Conservation (phyloP, 2,888 invertebrate species). For the Tuberolachnus salignus region DNA sequence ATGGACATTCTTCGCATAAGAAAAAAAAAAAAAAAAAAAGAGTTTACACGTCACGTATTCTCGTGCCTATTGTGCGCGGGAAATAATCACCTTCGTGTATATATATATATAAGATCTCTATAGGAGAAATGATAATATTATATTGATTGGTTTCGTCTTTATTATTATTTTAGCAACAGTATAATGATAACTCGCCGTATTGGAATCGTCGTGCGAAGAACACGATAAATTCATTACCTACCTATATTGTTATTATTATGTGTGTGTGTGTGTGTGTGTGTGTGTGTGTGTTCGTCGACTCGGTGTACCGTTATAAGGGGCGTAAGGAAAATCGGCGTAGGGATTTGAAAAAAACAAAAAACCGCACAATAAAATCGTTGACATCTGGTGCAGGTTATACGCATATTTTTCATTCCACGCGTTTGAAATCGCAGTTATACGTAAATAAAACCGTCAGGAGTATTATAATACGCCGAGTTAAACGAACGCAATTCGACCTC, state of each 20-base stretch:
- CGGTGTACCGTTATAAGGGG: not conserved
- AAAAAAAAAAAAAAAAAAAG: slow-evolving; percentile 29
- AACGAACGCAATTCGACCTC: not conserved
- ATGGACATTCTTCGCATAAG: not conserved
- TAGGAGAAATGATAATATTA: not conserved
- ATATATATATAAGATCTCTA: not conserved
- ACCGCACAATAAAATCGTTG: too few relatives aligned
- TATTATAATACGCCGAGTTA: too few relatives aligned
- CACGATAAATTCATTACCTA: too few relatives aligned
- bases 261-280: too few relatives aligned
- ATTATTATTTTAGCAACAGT: not conserved
- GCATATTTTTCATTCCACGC: too few relatives aligned
- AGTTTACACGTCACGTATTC: slow-evolving; percentile 39
- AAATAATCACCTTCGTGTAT: not conserved
- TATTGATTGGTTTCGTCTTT: slow-evolving; percentile 8
- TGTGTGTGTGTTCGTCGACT: too few relatives aligned
- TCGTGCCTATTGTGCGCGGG: slow-evolving; percentile 12
- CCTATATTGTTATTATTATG: slow-evolving; percentile 7
- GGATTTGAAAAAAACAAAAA: too few relatives aligned
- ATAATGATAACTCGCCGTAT: too few relatives aligned
- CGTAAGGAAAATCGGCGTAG: not conserved
- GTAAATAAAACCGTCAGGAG: too few relatives aligned
- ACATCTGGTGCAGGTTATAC: too few relatives aligned
- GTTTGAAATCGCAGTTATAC: too few relatives aligned
- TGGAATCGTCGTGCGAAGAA: too few relatives aligned